A percentile compares a stretch with the other conserved stretches of the same genome.
phyloP scores from a whole-genome alignment of 2,888 invertebrate species.

The Molorchus minor region DNA sequence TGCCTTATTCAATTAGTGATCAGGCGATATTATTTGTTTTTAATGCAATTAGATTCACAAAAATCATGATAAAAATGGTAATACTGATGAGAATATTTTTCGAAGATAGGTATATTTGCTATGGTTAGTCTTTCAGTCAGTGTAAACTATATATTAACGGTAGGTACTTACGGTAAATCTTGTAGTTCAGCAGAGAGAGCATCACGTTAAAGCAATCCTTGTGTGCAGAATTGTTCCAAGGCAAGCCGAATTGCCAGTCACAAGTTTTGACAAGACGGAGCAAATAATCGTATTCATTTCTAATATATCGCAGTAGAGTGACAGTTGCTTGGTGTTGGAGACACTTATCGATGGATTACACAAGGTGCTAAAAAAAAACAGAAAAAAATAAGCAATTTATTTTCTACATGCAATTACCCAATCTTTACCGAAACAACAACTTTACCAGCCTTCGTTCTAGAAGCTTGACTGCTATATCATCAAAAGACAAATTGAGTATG shows the following conservation, averaged over 20 bases:
- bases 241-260: conserved; percentile 58
- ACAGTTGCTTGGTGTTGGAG: conserved; percentile 57
- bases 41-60: no score
- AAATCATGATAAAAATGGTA: no score
- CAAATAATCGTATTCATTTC: conserved; percentile 66
- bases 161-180: conserved; percentile 62
- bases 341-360: conserved; percentile 57
- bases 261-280: conserved; percentile 60
- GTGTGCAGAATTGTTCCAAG: conserved; percentile 62
- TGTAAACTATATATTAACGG: conserved; percentile 6
- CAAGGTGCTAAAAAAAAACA: conserved; percentile 57
- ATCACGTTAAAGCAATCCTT: conserved; percentile 62
- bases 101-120: no score
- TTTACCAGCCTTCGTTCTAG: conserved; percentile 64
- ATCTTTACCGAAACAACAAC: conserved; percentile 63
- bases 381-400: conserved; percentile 18
- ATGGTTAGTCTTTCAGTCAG: background rate
- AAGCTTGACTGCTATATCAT: conserved; percentile 59
- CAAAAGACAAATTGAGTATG: conserved; percentile 60
- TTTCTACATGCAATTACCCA: no score
- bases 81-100: no score
- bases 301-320: conserved; percentile 63
- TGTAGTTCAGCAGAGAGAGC: conserved; percentile 61
- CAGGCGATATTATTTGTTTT: no score
- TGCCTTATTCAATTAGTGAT: no score